A percentile compares a stretch with the other conserved stretches of the same genome.
Conservation (phyloP, 2,888 invertebrate genomes). For the Ischnus inquisitorius region DNA sequence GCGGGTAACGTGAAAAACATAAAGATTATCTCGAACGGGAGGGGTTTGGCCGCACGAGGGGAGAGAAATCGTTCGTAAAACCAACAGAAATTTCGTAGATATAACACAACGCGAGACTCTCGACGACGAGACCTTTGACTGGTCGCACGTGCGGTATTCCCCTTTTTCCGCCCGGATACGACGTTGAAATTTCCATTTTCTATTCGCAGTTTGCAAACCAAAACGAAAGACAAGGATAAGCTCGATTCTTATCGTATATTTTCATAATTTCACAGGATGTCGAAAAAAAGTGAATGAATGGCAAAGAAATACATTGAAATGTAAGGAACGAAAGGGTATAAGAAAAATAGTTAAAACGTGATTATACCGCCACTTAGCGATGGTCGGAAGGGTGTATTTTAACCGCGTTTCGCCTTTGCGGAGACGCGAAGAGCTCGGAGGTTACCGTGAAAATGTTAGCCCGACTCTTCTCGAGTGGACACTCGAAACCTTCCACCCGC, state of each 20-base stretch:
- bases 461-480: slow-evolving; percentile 65
- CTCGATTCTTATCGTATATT: neutral
- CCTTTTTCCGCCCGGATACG: neutral
- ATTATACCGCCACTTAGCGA: slow-evolving; percentile 7
- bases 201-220: neutral
- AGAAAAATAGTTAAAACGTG: neutral
- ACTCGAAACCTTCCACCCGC: slow-evolving; percentile 45
- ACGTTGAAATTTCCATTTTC: neutral
- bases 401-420: neutral
- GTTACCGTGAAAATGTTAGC: slow-evolving; percentile 28
- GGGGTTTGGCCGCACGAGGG: neutral
- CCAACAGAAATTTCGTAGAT: slow-evolving; percentile 30
- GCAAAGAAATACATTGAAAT: neutral
- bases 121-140: slow-evolving; percentile 10
- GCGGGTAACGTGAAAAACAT: slow-evolving; percentile 60
- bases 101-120: slow-evolving; percentile 3
- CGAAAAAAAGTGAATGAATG: neutral
- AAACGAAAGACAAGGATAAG: no score
- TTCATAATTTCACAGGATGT: neutral
- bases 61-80: slow-evolving; percentile 42
- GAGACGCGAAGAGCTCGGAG: neutral
- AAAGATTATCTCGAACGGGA: slow-evolving; percentile 56
- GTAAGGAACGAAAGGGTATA: neutral
- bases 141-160: slow-evolving; percentile 1
- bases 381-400: slow-evolving; percentile 2